A percentile compares a stretch with the other conserved stretches of the same genome.
These are phyloP conservation scores for Burhinus oedicnemus DNA, from an alignment of 2,113 vertebrate genomes.

Conservation along the genomic window DNA sequence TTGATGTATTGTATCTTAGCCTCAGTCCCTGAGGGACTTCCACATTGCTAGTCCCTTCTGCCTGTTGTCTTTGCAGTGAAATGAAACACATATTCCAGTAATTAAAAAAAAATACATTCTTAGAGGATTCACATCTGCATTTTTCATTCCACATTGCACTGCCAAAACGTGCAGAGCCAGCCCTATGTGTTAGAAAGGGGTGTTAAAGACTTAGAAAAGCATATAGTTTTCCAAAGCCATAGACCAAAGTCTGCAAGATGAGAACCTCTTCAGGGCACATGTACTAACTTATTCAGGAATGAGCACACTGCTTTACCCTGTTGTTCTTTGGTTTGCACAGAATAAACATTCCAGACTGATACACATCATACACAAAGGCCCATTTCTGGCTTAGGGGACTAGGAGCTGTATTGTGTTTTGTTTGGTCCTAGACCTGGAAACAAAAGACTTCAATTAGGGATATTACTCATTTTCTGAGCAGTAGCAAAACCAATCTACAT, in stretches of 20 bases:
- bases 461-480: background rate
- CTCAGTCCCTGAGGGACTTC: background rate
- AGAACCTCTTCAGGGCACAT: background rate
- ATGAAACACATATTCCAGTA: background rate
- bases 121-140: background rate
- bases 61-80: background rate
- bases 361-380: background rate
- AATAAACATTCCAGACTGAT: constrained; percentile 17
- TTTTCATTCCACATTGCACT: background rate
- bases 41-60: background rate
- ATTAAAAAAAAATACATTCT: background rate
- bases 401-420: background rate
- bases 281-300: background rate
- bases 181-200: background rate
- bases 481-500: background rate
- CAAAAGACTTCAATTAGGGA: background rate
- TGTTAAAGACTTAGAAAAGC: background rate
- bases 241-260: background rate
- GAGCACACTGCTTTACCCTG: background rate
- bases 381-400: background rate
- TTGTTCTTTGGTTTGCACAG: background rate
- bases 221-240: background rate
- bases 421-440: background rate
- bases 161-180: background rate
- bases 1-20: background rate